phyloP scores from a whole-genome alignment of 1,140 invertebrate genomes.

The Ceratina calcarata region DNA sequence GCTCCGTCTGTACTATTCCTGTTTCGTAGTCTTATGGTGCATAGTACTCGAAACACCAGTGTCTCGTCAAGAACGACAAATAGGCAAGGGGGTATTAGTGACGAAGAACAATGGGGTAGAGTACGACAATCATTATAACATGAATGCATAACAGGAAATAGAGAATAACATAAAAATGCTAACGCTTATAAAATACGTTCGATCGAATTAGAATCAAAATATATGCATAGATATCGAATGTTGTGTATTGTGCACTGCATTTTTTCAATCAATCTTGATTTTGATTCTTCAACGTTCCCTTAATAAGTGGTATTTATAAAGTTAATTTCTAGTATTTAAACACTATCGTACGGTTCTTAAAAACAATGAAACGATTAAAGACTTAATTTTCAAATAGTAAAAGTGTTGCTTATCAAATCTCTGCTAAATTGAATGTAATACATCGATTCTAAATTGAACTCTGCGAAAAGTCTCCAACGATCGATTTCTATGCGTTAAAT shows the following conservation, averaged over 20 bases:
- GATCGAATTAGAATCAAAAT: neutral
- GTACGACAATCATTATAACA: neutral
- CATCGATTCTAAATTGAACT: neutral
- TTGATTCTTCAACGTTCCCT: neutral
- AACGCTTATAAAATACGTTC: neutral
- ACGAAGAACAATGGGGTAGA: slow-evolving; percentile 7
- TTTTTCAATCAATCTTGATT: neutral
- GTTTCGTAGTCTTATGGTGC: slow-evolving; percentile 22
- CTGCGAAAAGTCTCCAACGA: neutral
- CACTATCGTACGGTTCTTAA: neutral
- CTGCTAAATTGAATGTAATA: neutral
- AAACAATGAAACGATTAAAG: neutral
- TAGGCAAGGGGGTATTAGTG: neutral
- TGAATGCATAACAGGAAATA: slow-evolving; percentile 1
- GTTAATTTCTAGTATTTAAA: neutral
- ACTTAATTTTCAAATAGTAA: neutral
- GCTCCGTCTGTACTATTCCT: slow-evolving; percentile 17
- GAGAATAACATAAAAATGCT: neutral
- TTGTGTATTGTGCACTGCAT: neutral
- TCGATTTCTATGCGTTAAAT: neutral
- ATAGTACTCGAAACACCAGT: slow-evolving; percentile 13
- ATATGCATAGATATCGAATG: slow-evolving; percentile 30
- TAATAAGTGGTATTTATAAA: slow-evolving; percentile 12
- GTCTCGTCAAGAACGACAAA: slow-evolving; percentile 13
- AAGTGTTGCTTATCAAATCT: slow-evolving; percentile 12